These are phyloP conservation scores for Guaruba guarouba DNA, from an alignment of 2,113 vertebrate genomes.

Conservation along the genomic window DNA sequence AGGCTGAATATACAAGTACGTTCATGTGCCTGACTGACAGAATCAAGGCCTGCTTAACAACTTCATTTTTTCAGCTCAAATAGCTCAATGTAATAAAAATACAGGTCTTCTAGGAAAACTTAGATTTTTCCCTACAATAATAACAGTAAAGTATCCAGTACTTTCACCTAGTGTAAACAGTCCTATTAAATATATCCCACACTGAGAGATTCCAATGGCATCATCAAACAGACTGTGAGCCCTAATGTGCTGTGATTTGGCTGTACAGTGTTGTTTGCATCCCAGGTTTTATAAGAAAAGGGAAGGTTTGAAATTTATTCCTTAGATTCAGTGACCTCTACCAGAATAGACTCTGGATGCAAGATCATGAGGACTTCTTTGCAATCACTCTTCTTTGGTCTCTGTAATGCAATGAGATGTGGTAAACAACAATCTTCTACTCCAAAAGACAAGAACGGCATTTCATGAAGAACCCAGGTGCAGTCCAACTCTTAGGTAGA, in stretches of 20 bases:
- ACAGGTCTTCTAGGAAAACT: background rate
- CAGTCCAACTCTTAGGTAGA: background rate
- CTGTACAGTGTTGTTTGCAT: background rate
- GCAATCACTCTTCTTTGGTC: background rate
- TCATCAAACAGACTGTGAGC: background rate
- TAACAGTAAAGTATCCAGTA: background rate
- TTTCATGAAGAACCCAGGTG: background rate
- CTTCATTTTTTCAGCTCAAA: background rate
- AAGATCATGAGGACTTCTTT: background rate
- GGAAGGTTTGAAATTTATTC: background rate
- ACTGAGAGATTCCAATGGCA: background rate
- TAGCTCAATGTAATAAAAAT: background rate
- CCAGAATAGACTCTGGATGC: background rate
- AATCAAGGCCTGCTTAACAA: background rate
- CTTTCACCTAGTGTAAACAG: background rate
- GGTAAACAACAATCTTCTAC: background rate
- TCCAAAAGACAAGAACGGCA: background rate
- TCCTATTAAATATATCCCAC: background rate
- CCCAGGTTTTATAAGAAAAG: background rate
- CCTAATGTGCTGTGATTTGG: background rate
- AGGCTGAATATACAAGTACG: background rate
- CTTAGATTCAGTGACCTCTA: background rate
- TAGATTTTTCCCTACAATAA: rapidly evolving
- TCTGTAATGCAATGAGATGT: background rate
- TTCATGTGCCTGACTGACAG: background rate